Base-by-base conservation (phyloP, 2,113 vertebrate species). In the Prunella himalayana region DNA sequence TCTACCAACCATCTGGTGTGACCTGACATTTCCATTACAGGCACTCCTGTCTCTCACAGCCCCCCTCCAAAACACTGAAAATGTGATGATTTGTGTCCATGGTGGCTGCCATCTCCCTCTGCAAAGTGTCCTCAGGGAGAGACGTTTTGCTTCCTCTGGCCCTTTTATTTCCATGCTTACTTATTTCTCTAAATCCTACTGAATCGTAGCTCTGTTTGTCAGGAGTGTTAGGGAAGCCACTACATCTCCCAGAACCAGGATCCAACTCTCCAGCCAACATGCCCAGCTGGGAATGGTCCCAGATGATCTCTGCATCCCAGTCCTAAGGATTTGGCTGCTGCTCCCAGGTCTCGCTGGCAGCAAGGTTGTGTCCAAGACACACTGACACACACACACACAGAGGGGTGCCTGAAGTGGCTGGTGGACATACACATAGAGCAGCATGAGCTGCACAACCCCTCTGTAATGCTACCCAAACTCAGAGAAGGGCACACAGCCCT, bases 21-120 rank as follows among this genome's bases (percentile, higher is more conserved):
- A 90, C 72, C 73, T 94, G 91, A 88, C 69, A 84, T 96, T 96
- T 94, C 83, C 64, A 18, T 78, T 51, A 30, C 88, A 83, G 53
- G n/a, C 71, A 61, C 15, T 70, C 45, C 44, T 84, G 64, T 35
- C 27, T 90, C 63, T 70, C 66, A 45, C 50, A 92, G 50, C 37
- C 35, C 20, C 27, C 9, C 39, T 72, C 44, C 47, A 64, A 80
- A 94, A 44, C 27, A 45, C 33, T 8, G 5, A 20, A 73, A 54
- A 72, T 50, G 59, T 45, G 90, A 56, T 53, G 51, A 60, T 60
- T 63, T 91, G 13, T 89, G 82, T 61, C 82, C 75, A 10, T n/a
- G 18, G 59, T 54, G 63, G 59, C 44, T 71, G 49, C 19, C 23
- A 13, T 45, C 60, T 92, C 87, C 56, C 42, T 66, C 86, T 81